Conservation (phyloP, 2,797 vertebrate genomes). For the Aulostomus chinensis region DNA sequence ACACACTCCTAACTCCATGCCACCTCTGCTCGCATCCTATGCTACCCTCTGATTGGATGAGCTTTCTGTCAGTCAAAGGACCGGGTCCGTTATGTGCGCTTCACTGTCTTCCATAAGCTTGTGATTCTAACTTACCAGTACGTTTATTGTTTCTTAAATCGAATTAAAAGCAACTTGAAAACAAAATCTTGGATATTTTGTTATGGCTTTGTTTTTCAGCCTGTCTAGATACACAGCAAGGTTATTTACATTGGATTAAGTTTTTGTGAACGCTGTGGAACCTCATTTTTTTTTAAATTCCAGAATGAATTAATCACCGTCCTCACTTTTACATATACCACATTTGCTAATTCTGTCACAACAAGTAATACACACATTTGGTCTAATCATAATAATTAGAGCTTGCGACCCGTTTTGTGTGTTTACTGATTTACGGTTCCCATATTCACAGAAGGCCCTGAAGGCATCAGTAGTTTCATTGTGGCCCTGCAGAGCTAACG, state of each 20-base stretch:
- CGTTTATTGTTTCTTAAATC: not conserved
- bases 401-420: not conserved
- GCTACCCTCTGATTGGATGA: constrained; percentile 46
- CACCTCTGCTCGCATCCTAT: not conserved
- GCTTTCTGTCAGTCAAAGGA: constrained; percentile 43
- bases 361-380: not conserved
- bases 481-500: constrained; percentile 68
- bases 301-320: too few relatives aligned
- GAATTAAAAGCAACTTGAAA: not conserved
- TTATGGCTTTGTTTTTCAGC: too few relatives aligned
- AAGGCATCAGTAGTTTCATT: constrained; percentile 54
- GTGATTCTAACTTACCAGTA: fast-evolving
- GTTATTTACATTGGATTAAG: too few relatives aligned
- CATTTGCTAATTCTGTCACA: too few relatives aligned
- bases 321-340: too few relatives aligned
- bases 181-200: too few relatives aligned
- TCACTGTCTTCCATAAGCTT: constrained; percentile 6
- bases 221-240: too few relatives aligned
- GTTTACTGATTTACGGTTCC: fast-evolving
- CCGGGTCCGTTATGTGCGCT: constrained; percentile 9
- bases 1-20: too few relatives aligned
- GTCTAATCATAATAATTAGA: not conserved
- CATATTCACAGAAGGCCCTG: constrained; percentile 3
- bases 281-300: too few relatives aligned
- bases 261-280: too few relatives aligned